These are phyloP conservation scores for Encarsia formosa DNA, from an alignment of 2,888 invertebrate genomes.

Conservation along the genomic window DNA sequence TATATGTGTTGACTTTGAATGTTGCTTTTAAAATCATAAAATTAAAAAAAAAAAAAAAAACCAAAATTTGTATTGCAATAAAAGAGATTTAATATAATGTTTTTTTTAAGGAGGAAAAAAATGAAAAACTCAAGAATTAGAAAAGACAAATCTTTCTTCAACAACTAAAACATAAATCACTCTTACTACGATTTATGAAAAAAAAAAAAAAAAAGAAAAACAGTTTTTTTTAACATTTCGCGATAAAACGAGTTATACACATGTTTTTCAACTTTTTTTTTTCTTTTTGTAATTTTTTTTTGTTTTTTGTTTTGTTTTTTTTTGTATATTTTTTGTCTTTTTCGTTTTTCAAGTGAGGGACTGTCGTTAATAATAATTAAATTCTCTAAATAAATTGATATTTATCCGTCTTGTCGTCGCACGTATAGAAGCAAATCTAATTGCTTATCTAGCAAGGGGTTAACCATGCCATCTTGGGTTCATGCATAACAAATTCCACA, in stretches of 20 bases:
- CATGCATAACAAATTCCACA: conserved; percentile 53
- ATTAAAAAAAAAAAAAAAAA: too few species aligned
- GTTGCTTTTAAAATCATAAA: too few species aligned
- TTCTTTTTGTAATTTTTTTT: conserved; percentile 18
- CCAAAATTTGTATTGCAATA: too few species aligned
- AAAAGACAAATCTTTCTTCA: conserved; percentile 18
- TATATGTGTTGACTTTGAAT: too few species aligned
- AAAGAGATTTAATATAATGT: conserved; percentile 10
- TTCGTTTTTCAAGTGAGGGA: conserved; percentile 27
- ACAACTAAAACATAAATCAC: conserved; percentile 32
- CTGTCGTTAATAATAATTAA: conserved; percentile 40
- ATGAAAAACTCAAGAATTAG: conserved; percentile 21
- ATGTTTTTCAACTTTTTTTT: conserved; percentile 23
- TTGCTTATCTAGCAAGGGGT: conserved; percentile 40
- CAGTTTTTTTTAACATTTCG: conserved; percentile 20
- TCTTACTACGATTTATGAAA: conserved; percentile 26
- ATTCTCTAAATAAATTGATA: conserved; percentile 44
- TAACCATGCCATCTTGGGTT: conserved; percentile 48
- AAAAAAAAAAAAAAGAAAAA: too few species aligned
- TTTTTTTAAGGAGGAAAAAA: conserved; percentile 17
- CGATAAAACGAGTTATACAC: conserved; percentile 35
- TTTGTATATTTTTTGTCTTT: conserved; percentile 21
- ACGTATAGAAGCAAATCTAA: conserved; percentile 31
- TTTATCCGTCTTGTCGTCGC: conserved; percentile 34
- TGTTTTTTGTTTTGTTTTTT: conserved; percentile 28